These are phyloP conservation scores for Sicus ferrugineus DNA, from an alignment of 2,888 invertebrate species.

Conservation along the genomic window DNA sequence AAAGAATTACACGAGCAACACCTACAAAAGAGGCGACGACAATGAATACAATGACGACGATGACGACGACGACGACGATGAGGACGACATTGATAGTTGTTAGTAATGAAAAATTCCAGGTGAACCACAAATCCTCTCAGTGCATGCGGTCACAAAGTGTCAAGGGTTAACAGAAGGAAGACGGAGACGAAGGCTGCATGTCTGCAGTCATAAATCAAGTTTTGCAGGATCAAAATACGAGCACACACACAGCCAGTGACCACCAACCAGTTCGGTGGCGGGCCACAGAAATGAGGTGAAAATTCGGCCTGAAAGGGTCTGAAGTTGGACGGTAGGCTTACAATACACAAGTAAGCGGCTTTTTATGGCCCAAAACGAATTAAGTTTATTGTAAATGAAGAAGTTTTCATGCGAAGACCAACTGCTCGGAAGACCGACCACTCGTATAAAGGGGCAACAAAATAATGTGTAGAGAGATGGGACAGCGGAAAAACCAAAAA, in stretches of 20 bases:
- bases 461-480: neutral
- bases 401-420: neutral
- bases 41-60: neutral
- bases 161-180: constrained; percentile 19
- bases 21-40: neutral
- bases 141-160: constrained; percentile 7
- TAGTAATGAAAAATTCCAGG: neutral
- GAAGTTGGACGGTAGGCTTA: neutral
- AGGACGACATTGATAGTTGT: neutral
- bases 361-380: constrained; percentile 31
- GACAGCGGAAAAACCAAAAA: neutral
- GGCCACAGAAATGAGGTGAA: neutral
- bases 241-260: neutral
- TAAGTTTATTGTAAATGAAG: constrained; percentile 23
- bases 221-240: neutral
- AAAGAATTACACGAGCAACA: neutral
- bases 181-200: neutral
- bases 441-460: neutral
- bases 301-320: neutral
- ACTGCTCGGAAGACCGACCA: neutral
- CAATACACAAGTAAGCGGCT: neutral
- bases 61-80: neutral
- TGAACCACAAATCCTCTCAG: constrained; percentile 7
- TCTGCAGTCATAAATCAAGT: constrained; percentile 21
- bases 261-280: neutral